Evolutionary conservation across 2,113 vertebrate genomes (phyloP).

Genomic region (Festucalex cinctus): DNA sequence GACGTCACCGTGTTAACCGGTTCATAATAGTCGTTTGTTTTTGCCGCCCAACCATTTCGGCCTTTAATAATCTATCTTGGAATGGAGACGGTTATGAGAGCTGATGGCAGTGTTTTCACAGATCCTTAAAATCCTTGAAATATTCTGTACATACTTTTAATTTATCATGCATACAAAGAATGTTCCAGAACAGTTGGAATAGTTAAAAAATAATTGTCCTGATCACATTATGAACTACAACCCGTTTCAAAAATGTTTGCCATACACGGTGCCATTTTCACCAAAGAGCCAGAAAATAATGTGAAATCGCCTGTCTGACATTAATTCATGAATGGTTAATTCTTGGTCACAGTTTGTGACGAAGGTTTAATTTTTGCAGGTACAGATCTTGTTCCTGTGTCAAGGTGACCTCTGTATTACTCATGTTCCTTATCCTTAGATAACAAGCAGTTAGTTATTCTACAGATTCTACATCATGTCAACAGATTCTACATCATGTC

Average conservation of each 20-base stretch:
- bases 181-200: neutral
- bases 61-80: too few relatives aligned
- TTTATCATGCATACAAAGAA: neutral
- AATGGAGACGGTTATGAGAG: neutral
- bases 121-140: neutral
- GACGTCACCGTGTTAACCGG: neutral
- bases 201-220: neutral
- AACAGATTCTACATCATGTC: too few relatives aligned
- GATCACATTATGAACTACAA: neutral
- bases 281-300: too few relatives aligned
- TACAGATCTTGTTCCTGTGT: neutral
- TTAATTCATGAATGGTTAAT: neutral
- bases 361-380: neutral
- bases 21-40: neutral
- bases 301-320: too few relatives aligned
- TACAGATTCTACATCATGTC: too few relatives aligned
- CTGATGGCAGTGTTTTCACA: neutral
- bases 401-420: too few relatives aligned
- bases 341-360: neutral
- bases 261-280: too few relatives aligned
- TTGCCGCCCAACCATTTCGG: neutral
- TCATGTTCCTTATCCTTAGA: too few relatives aligned
- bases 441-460: too few relatives aligned
- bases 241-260: neutral
- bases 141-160: neutral